phyloP scores from a whole-genome alignment of 2,888 invertebrate genomes.

The Melieria picta region DNA sequence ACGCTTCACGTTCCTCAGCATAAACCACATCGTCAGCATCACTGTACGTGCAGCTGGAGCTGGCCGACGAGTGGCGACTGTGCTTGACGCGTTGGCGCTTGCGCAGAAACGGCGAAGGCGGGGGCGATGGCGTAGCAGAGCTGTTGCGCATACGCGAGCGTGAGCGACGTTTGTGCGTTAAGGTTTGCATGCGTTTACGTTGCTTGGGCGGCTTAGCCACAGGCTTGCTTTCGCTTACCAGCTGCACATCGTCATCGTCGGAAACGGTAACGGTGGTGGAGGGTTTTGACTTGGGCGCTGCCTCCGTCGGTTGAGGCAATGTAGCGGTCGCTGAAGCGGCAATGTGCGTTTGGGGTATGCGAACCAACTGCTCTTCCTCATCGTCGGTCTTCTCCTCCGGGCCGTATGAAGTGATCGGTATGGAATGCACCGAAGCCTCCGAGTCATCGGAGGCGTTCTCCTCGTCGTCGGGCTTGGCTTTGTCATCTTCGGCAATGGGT shows the following conservation, averaged over 20 bases:
- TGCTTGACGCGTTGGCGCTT: slow-evolving; percentile 31
- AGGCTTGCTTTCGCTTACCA: slow-evolving; percentile 43
- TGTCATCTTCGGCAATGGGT: slow-evolving; percentile 33
- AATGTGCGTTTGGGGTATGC: slow-evolving; percentile 28
- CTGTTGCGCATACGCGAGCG: slow-evolving; percentile 27
- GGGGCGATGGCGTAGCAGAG: slow-evolving; percentile 18
- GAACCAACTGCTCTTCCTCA: slow-evolving; percentile 38
- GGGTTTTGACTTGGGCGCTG: slow-evolving; percentile 2
- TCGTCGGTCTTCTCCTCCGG: slow-evolving; percentile 59
- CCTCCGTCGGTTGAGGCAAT: background rate
- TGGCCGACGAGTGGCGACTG: slow-evolving; percentile 29
- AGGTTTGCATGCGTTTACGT: slow-evolving; percentile 13
- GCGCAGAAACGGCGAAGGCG: slow-evolving; percentile 1
- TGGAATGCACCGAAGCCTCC: slow-evolving; percentile 62
- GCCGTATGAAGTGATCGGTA: slow-evolving; percentile 64
- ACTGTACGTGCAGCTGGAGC: slow-evolving; percentile 21
- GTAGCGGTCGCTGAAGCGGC: slow-evolving; percentile 2
- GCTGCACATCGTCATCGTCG: slow-evolving; percentile 57
- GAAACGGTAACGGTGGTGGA: slow-evolving; percentile 48
- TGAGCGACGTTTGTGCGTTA: slow-evolving; percentile 31
- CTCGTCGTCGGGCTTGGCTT: slow-evolving; percentile 38
- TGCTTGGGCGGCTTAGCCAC: background rate
- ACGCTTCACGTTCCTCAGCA: background rate
- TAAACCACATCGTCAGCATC: slow-evolving; percentile 4
- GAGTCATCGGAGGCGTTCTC: slow-evolving; percentile 52